phyloP scores from a whole-genome alignment of 2,888 invertebrate species.

The Lottia gigantea region DNA sequence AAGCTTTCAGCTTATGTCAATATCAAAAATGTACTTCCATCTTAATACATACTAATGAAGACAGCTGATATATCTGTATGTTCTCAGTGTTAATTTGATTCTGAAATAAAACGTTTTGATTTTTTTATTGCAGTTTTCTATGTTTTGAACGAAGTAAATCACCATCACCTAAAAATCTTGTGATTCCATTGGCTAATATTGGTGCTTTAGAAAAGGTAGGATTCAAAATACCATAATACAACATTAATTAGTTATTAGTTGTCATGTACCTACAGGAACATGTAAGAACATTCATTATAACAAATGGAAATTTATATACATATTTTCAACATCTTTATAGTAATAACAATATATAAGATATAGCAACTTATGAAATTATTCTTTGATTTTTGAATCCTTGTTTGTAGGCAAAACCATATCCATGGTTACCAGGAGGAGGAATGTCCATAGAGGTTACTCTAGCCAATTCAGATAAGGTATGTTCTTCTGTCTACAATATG shows the following conservation, averaged over 20 bases:
- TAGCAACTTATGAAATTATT: no score
- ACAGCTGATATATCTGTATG: no score
- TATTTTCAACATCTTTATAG: neutral
- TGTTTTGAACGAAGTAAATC: constrained; percentile 67
- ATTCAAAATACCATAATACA: neutral
- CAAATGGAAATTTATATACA: no score
- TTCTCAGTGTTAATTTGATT: no score
- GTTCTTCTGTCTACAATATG: neutral
- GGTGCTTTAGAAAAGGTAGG: constrained; percentile 63
- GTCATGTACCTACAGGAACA: no score
- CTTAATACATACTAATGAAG: no score
- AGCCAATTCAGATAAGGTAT: constrained; percentile 60
- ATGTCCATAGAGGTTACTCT: constrained; percentile 67
- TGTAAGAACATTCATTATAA: no score
- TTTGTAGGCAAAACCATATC: constrained; percentile 62
- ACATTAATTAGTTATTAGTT: neutral
- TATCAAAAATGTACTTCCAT: no score
- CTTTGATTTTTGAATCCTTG: no score
- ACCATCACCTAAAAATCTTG: constrained; percentile 65
- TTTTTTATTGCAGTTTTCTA: constrained; percentile 51
- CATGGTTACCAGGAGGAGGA: constrained; percentile 68
- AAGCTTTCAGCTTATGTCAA: no score
- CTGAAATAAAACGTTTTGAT: no score
- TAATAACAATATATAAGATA: no score
- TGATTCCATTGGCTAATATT: constrained; percentile 66